Base-by-base conservation (phyloP, 2,113 vertebrate genomes). In the Lonchura striata region DNA sequence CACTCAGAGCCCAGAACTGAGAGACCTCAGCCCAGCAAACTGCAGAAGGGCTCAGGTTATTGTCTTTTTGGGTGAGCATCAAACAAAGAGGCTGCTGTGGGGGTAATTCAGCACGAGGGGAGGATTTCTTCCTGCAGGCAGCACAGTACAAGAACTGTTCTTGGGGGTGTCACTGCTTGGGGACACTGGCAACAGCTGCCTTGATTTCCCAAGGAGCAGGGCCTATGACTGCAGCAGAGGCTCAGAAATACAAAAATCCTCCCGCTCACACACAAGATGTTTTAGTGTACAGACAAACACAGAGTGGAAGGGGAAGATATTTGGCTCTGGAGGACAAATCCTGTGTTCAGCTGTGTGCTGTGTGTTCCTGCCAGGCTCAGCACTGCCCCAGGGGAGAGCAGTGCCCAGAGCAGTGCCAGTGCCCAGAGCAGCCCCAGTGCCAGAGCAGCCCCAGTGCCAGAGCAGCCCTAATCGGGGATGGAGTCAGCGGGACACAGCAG, bases 401-500 rank as follows among this genome's bases (percentile, higher is more conserved):
- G 54, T 30, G 28, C 39, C 39, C 39, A 39, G 39, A 39, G 39
- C 39, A 39, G 39, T 11, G 9, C 39, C 39, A 9, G 39, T 39
- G 28, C 5, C 41, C 64, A 1, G 24, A 56, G 31, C 53, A 56
- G 18, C 19, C 33, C 46, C 24, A 5, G 49, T 0, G 9, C 5
- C 25, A 8, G 8, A 11, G 11, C 39, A 56, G 18, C 19, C 33
- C 46, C 24, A 5, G 49, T 0, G 9, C 5, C 50, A 10, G 25
- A 52, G 50, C 50, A 52, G 27, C 31, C 53, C 54, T 97, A 98
- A 52, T 98, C 97, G 0, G 97, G 98, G 74, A 98, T 98, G 86
- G 98, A 98, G 41, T 98, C 98, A 0, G 98, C 98, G 0, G 98
- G 98, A 15, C 98, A 98, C 79, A 98, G 97, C 88, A 98, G 69